Percentiles rank a stretch among this genome's conserved stretches.
phyloP scores from a whole-genome alignment of 2,113 vertebrate species.

The Lonchura striata region DNA sequence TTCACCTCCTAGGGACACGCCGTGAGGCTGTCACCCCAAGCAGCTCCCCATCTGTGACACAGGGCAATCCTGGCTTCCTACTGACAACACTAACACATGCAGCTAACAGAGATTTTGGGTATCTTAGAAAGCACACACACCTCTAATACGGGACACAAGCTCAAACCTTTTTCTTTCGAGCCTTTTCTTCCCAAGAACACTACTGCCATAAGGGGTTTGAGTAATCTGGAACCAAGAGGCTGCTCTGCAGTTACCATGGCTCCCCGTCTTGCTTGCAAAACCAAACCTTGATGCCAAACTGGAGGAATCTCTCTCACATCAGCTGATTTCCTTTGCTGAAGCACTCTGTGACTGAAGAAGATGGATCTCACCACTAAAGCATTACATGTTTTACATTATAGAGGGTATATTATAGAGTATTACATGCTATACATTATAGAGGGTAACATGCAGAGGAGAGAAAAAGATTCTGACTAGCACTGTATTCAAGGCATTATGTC shows the following conservation, averaged over 20 bases:
- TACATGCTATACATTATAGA: background rate
- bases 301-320: background rate
- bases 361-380: background rate
- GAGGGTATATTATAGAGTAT: background rate
- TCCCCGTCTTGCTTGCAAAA: background rate
- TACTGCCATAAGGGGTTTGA: background rate
- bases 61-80: background rate
- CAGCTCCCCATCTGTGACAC: background rate
- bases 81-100: background rate
- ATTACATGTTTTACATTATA: background rate
- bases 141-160: rapidly evolving
- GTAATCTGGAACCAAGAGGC: background rate
- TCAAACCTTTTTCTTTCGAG: background rate
- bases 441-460: background rate
- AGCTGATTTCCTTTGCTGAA: background rate
- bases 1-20: background rate
- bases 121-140: background rate
- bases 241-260: background rate
- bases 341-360: background rate
- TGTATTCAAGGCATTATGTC: background rate
- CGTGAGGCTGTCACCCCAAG: rapidly evolving
- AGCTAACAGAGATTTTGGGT: background rate
- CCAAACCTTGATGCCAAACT: background rate
- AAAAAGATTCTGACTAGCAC: background rate
- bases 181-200: background rate